These are phyloP conservation scores for Drosophila macrothrix DNA, from an alignment of 2,888 invertebrate species.

Conservation along the genomic window DNA sequence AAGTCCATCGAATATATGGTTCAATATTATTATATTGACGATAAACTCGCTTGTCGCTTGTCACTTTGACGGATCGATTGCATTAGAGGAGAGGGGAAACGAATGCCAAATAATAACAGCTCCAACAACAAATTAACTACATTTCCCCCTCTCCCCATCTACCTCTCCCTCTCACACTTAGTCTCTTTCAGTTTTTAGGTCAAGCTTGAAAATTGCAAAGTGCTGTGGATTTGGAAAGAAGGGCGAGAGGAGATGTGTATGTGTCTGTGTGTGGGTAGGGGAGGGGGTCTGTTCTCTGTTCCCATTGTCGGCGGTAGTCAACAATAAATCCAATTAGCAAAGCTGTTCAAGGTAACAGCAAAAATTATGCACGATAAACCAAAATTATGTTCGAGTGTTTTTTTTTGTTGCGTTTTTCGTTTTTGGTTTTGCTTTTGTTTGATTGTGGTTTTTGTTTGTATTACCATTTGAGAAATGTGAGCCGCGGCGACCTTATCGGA, in stretches of 20 bases:
- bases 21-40: constrained; percentile 27
- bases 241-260: neutral
- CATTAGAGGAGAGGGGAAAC: constrained; percentile 9
- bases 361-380: constrained; percentile 67
- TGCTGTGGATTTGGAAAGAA: neutral
- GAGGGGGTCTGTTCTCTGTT: constrained; percentile 5
- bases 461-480: constrained; percentile 35
- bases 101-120: neutral
- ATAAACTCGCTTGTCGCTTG: constrained; percentile 15
- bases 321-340: constrained; percentile 77
- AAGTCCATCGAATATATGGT: constrained; percentile 4
- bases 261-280: neutral
- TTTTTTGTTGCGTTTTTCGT: constrained; percentile 1
- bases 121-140: constrained; percentile 3
- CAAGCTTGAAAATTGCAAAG: constrained; percentile 15
- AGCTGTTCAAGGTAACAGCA: constrained; percentile 67
- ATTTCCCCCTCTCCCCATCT: neutral
- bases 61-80: constrained; percentile 17
- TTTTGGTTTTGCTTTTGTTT: constrained; percentile 13
- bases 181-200: constrained; percentile 21
- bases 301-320: constrained; percentile 68
- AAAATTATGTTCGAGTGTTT: constrained; percentile 40
- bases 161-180: neutral
- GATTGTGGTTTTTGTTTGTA: constrained; percentile 1
- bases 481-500: constrained; percentile 60